Evolutionary conservation across 2,888 invertebrate genomes (phyloP).

Genomic region (Synergus laeviventris): DNA sequence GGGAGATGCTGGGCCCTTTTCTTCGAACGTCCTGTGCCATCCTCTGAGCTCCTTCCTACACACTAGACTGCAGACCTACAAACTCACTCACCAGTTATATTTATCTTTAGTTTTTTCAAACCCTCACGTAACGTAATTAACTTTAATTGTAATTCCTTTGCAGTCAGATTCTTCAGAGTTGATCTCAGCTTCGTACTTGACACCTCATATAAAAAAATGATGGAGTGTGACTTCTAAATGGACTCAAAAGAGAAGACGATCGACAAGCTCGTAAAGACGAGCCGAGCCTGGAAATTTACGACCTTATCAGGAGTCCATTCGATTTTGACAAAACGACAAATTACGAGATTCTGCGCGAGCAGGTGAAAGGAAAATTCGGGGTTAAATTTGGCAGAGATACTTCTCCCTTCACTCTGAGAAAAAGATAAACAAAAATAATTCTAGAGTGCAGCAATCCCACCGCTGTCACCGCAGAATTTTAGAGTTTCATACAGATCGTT

Average conservation of each 20-base stretch:
- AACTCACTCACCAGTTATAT: conserved; percentile 44
- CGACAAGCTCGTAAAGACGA: not conserved
- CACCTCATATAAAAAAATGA: not conserved
- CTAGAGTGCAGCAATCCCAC: no score
- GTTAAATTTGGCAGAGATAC: not conserved
- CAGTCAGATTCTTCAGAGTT: not conserved
- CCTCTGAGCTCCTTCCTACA: conserved; percentile 43
- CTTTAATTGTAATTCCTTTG: conserved; percentile 12
- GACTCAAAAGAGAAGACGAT: conserved; percentile 1
- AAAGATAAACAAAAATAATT: not conserved
- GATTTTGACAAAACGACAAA: conserved; percentile 43
- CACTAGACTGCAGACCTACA: conserved; percentile 43
- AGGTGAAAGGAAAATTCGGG: not conserved
- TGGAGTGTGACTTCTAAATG: not conserved
- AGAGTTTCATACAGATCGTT: not conserved
- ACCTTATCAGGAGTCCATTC: conserved; percentile 45
- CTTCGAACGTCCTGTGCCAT: conserved; percentile 44
- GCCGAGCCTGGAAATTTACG: conserved; percentile 42
- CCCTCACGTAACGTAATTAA: conserved; percentile 12
- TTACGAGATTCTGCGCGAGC: conserved; percentile 39
- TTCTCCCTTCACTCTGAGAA: not conserved
- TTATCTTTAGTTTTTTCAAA: conserved; percentile 38
- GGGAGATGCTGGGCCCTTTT: conserved; percentile 57
- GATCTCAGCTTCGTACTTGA: not conserved
- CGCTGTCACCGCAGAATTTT: no score